Base-by-base conservation (phyloP, 1,140 invertebrate species). In the Cryptotermes secundus region DNA sequence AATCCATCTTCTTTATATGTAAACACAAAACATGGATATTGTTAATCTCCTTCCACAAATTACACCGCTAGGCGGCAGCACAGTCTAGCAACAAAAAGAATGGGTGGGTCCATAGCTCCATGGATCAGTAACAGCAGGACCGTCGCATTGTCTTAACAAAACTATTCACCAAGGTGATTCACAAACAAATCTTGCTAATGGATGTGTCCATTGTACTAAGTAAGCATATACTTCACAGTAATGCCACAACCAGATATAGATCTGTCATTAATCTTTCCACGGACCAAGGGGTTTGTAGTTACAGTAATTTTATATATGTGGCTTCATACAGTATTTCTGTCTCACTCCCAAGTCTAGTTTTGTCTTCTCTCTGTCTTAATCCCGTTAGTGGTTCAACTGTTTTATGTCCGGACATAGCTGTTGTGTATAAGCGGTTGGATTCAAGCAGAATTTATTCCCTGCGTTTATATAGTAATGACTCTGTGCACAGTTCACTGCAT, bases 111-210 rank as follows among this genome's bases (percentile, higher is more conserved):
- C 59, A 72, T 1, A 31, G 59, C 59, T 1, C 59, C 59, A 26
- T 31, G 59, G 24, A 65, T 4, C 3, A 31, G 45, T 49, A 49
- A 72, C 59, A n/a, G 59, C 59, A 72, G 59, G 26, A 16, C 7
- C 6, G 31, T 72, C 59, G 26, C 59, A n/a, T n/a, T 7, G 26
- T 72, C 14, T 72, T 26, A 72, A 31, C 59, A 72, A n/a, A 72
- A 72, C 59, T 31, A n/a, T 72, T 72, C 59, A 31, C 59, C 16
- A 31, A 72, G 59, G 59, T 31, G 59, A 72, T 72, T 31, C 24
- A 26, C 19, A 59, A 59, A 72, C 59, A 72, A 72, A 72, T 72
- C 59, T 72, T 72, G 31, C 59, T 72, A 72, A 72, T 72, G 59
- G 59, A 72, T 72, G 1, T 31, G 59, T 72, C 26, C 59, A 14